Base-by-base conservation (phyloP, 35 echinoderm and acorn worm species). In the Apostichopus parvimensis region DNA sequence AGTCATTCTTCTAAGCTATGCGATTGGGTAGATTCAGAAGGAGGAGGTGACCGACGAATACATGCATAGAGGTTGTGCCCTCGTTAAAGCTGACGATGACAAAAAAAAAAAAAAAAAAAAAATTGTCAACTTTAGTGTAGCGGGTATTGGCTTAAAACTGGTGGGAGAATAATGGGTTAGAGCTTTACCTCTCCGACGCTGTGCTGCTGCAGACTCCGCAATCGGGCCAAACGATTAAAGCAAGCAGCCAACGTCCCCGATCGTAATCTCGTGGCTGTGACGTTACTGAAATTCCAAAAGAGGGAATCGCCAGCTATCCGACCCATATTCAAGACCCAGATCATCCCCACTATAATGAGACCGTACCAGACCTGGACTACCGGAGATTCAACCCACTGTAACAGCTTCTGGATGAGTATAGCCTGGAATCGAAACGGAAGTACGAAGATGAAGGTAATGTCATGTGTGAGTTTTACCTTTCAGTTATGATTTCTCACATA, bases 131-230 rank as follows among this genome's bases (percentile, higher is more conserved):
- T 28, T 28, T 28, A 28, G 26, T 28, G 26, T 28, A 28, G 26
- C 26, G 26, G 26, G 26, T 1, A 28, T 28, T 28, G 26, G 26
- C 26, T 28, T 28, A 28, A 28, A 28, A 28, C 34, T 45, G 34
- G 34, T 45, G 34, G 34, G 34, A 45, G 34, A 45, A 45, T 45
- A 45, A 45, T 45, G 34, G 34, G 34, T 45, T 45, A 45, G 34
- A 45, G 34, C 34, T 45, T 45, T 45, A 95, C 96, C 96, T 98
- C 94, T 57, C 96, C 96, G 9, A 98, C 92, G 25, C 94, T 98
- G 66, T 93, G 91, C 8, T 95, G 85, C 56, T 97, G 78, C 1
- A 95, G 82, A 82, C 91, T 95, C 24, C 92, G 54, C 54, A 98
- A 89, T 14, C 88, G 14, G 15, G 92, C 89, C 14, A 98, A 58